A percentile compares a stretch with the other conserved stretches of the same genome.
phyloP scores from a whole-genome alignment of 2,113 vertebrate genomes.

The Oxygymnocypris stewartii region DNA sequence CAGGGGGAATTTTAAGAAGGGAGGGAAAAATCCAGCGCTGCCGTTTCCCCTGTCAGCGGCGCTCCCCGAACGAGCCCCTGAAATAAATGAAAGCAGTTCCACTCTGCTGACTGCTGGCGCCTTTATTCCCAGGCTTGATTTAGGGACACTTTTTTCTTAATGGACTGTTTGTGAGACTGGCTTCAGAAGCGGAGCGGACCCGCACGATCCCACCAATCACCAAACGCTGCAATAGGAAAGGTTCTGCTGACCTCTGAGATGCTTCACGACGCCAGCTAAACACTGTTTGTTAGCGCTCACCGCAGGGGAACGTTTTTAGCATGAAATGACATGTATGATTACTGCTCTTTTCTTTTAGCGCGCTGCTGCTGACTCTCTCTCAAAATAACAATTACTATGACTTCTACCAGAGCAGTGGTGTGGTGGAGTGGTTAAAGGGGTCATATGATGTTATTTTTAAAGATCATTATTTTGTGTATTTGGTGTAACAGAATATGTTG shows the following conservation, averaged over 20 bases:
- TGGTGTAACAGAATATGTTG: too few relatives aligned
- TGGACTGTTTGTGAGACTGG: conserved; percentile 56
- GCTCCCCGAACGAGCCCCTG: conserved; percentile 39
- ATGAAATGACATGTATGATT: background rate
- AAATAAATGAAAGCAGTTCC: conserved; percentile 61
- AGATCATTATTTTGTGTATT: too few relatives aligned
- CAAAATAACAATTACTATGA: background rate
- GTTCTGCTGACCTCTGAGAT: conserved; percentile 11
- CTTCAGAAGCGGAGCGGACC: conserved; percentile 37
- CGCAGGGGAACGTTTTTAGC: background rate
- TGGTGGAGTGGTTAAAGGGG: background rate
- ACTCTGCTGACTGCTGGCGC: conserved; percentile 55
- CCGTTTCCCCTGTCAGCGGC: too few relatives aligned
- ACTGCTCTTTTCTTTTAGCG: background rate
- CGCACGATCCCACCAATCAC: conserved; percentile 49
- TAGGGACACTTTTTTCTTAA: conserved; percentile 56
- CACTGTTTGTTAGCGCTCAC: background rate
- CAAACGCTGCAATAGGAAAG: background rate
- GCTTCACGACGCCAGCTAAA: background rate
- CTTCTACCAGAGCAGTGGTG: background rate
- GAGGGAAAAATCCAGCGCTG: conserved; percentile 20
- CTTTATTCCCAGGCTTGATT: conserved; percentile 53
- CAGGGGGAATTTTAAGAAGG: background rate
- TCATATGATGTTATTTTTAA: too few relatives aligned
- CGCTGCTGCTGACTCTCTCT: background rate